phyloP scores from a whole-genome alignment of 2,888 invertebrate genomes.

The Amphipyra berbera region DNA sequence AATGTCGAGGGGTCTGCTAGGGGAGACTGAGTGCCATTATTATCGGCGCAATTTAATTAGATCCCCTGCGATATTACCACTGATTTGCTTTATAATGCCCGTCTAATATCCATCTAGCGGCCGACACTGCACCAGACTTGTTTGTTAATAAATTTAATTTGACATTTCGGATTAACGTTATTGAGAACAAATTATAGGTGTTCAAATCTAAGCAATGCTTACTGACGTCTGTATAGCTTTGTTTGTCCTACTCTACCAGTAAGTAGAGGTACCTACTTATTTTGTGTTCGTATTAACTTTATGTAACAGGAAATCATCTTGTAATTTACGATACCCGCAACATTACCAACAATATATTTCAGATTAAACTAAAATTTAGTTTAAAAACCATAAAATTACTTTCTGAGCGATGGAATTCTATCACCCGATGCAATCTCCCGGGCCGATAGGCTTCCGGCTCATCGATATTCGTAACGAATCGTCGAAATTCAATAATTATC shows the following conservation, averaged over 20 bases:
- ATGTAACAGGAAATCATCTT: neutral
- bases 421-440: slow-evolving; percentile 84
- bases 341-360: slow-evolving; percentile 60
- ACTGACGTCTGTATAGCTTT: slow-evolving; percentile 4
- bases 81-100: slow-evolving; percentile 87
- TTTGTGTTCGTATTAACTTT: no score
- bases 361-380: slow-evolving; percentile 75
- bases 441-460: slow-evolving; percentile 87
- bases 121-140: slow-evolving; percentile 63
- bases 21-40: slow-evolving; percentile 86
- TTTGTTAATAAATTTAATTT: slow-evolving; percentile 60
- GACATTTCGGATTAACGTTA: slow-evolving; percentile 70
- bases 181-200: slow-evolving; percentile 49
- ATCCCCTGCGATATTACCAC: slow-evolving; percentile 87
- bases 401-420: slow-evolving; percentile 84
- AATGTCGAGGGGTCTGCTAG: slow-evolving; percentile 85
- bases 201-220: slow-evolving; percentile 2
- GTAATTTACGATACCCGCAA: slow-evolving; percentile 24
- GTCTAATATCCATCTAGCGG: slow-evolving; percentile 75
- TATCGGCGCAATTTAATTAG: slow-evolving; percentile 90
- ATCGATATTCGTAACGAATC: slow-evolving; percentile 90
- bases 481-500: slow-evolving; percentile 89
- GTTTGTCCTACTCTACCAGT: neutral
- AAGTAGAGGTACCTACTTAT: no score
- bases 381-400: slow-evolving; percentile 89